These are phyloP conservation scores for Leptodactylus fallax DNA, from an alignment of 2,797 vertebrate species.

Conservation along the genomic window DNA sequence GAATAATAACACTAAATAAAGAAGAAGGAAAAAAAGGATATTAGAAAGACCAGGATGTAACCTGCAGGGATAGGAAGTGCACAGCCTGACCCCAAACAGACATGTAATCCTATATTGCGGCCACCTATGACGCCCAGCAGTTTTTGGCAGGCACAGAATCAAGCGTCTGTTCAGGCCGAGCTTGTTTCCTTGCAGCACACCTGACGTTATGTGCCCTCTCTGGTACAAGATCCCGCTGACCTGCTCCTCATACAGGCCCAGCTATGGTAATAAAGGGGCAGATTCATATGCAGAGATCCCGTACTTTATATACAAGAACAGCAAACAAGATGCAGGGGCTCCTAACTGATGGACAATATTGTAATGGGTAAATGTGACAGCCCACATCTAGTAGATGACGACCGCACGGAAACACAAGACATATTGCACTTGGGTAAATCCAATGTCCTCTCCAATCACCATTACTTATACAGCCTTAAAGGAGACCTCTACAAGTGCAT, in stretches of 20 bases:
- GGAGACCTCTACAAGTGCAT: too few relatives aligned
- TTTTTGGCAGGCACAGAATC: slow-evolving; percentile 55
- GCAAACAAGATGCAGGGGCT: slow-evolving; percentile 7
- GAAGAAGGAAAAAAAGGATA: neutral
- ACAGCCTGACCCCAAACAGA: slow-evolving; percentile 61
- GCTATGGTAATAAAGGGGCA: neutral
- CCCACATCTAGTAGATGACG: too few relatives aligned
- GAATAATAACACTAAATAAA: slow-evolving; percentile 17
- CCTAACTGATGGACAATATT: neutral
- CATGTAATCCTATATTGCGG: slow-evolving; percentile 57
- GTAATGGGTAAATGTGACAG: too few relatives aligned
- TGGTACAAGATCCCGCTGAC: slow-evolving; percentile 1
- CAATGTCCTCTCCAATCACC: too few relatives aligned
- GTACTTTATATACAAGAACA: slow-evolving; percentile 22
- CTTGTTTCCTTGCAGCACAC: slow-evolving; percentile 43
- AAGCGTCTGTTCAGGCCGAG: slow-evolving; percentile 25
- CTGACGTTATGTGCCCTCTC: slow-evolving; percentile 31
- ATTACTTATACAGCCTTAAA: too few relatives aligned
- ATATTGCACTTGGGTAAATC: too few relatives aligned
- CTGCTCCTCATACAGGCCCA: neutral
- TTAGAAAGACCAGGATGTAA: slow-evolving; percentile 54
- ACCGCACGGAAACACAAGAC: too few relatives aligned
- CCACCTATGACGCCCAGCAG: slow-evolving; percentile 58
- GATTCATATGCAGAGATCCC: neutral
- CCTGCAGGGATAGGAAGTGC: slow-evolving; percentile 56